Percentiles rank a stretch among this genome's conserved stretches.
Evolutionary conservation across 1,140 invertebrate species (phyloP).

Genomic region (Drosophila sulfurigaster): DNA sequence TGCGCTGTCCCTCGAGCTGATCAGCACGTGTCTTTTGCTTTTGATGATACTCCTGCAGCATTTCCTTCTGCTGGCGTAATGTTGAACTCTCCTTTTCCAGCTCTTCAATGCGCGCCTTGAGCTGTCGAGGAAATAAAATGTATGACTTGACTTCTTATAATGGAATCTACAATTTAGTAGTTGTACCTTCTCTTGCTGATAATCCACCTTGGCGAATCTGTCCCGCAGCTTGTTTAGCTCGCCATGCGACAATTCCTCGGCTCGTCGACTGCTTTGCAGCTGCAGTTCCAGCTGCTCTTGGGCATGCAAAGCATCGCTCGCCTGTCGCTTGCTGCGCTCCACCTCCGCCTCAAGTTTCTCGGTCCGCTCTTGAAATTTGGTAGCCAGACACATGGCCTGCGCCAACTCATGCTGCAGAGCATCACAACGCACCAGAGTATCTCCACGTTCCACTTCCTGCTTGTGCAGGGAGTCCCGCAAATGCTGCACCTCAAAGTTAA

Average conservation of each 20-base stretch:
- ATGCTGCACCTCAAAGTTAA: slow-evolving; percentile 67
- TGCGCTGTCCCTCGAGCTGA: slow-evolving; percentile 66
- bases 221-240: slow-evolving; percentile 79
- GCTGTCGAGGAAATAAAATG: slow-evolving; percentile 30
- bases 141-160: too few relatives aligned
- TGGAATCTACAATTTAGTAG: too few relatives aligned
- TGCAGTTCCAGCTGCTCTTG: slow-evolving; percentile 74
- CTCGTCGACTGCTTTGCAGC: slow-evolving; percentile 61
- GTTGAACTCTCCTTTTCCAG: slow-evolving; percentile 70
- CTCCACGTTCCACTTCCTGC: slow-evolving; percentile 65
- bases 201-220: slow-evolving; percentile 71
- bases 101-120: slow-evolving; percentile 63
- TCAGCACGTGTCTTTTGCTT: slow-evolving; percentile 76
- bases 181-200: slow-evolving; percentile 74
- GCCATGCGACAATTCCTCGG: slow-evolving; percentile 65
- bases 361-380: slow-evolving; percentile 79
- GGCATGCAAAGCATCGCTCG: slow-evolving; percentile 49
- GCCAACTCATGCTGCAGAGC: slow-evolving; percentile 73
- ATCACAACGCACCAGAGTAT: slow-evolving; percentile 56
- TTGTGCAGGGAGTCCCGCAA: slow-evolving; percentile 58
- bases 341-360: slow-evolving; percentile 71
- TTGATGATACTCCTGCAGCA: slow-evolving; percentile 79
- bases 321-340: slow-evolving; percentile 40
- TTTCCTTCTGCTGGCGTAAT: slow-evolving; percentile 73
- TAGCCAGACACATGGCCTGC: slow-evolving; percentile 70